Conservation (phyloP, 1,140 invertebrate genomes). For the Lycorma delicatula region DNA sequence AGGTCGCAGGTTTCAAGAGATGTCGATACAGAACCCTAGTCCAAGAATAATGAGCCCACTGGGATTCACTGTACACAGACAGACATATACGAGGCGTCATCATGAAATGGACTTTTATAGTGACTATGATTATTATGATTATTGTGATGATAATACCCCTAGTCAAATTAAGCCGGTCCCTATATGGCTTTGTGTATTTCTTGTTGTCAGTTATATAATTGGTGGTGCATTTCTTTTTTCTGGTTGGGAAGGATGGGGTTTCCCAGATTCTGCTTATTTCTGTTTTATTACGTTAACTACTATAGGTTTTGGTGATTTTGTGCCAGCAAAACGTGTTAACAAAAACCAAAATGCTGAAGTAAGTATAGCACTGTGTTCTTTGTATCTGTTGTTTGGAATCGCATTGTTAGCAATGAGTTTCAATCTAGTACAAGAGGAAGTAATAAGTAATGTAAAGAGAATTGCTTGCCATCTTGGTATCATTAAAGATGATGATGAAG, state of each 20-base stretch:
- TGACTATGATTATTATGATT: constrained; percentile 40
- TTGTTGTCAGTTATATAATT: constrained; percentile 82
- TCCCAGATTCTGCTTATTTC: constrained; percentile 88
- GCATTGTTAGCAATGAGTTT: constrained; percentile 97
- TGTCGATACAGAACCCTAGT: constrained; percentile 33
- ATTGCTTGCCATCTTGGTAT: constrained; percentile 76
- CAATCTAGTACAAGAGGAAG: constrained; percentile 90
- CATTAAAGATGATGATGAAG: constrained; percentile 66
- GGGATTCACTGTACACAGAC: constrained; percentile 52
- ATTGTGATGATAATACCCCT: constrained; percentile 23
- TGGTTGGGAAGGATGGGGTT: constrained; percentile 80
- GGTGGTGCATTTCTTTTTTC: constrained; percentile 79
- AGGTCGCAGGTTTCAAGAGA: not conserved
- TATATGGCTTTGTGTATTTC: constrained; percentile 82
- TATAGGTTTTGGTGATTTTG: constrained; percentile 91
- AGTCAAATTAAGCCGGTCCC: constrained; percentile 62
- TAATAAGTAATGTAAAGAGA: constrained; percentile 75
- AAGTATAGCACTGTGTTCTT: constrained; percentile 81
- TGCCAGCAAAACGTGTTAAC: constrained; percentile 70
- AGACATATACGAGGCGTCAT: constrained; percentile 32
- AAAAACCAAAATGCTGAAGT: constrained; percentile 51
- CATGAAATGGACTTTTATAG: constrained; percentile 35
- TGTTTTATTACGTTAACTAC: constrained; percentile 94
- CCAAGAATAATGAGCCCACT: constrained; percentile 58
- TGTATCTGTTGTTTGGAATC: constrained; percentile 94